Base-by-base conservation (phyloP, 2,113 vertebrate species). In the Callocephalon fimbriatum region DNA sequence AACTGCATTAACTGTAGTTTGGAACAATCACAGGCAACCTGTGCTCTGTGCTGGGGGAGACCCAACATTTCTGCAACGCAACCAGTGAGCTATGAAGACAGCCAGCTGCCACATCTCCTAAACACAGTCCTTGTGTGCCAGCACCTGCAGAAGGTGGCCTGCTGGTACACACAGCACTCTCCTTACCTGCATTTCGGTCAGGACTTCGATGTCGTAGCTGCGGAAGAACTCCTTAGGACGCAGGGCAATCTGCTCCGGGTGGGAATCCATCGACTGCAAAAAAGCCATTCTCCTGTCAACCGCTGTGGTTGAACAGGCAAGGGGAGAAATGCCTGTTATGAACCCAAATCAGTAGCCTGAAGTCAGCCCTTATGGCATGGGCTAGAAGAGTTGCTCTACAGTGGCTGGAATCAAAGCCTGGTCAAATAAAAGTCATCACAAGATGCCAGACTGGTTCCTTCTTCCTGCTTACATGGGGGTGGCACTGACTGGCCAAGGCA, bases 161-260 rank as follows among this genome's bases (percentile, higher is more conserved):
- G 68, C 31, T 53, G 61, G 32, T 8, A 48, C 29, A 13, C 32
- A 14, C 0, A 56, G 74, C 66, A 50, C 38, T 23, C 54, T 63
- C 51, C 81, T 61, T 77, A 99, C 99, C 99, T 99, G 99, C 92
- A 98, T 99, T 95, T 99, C 99, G 0, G 98, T 99, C 94, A 99
- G 98, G 84, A 99, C 97, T 95, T 99, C 99, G 1, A 99, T 99
- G 97, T 99, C 99, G 0, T 99, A 98, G 18, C 97, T 98, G 72
- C 99, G 97, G 72, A 99, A 99, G 97, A 99, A 99, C 53, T 99
- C 99, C 87, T 98, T 98, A 29, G 99, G 98, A 40, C 99, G 99
- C 81, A 99, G 88, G 42, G 98, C 95, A 2, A 99, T 99, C 97
- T 99, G 99, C 84, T 99, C 99, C 0, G 99, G 98, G 62, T 99